phyloP scores from a whole-genome alignment of 2,888 invertebrate species.

The Brenthis hecate region DNA sequence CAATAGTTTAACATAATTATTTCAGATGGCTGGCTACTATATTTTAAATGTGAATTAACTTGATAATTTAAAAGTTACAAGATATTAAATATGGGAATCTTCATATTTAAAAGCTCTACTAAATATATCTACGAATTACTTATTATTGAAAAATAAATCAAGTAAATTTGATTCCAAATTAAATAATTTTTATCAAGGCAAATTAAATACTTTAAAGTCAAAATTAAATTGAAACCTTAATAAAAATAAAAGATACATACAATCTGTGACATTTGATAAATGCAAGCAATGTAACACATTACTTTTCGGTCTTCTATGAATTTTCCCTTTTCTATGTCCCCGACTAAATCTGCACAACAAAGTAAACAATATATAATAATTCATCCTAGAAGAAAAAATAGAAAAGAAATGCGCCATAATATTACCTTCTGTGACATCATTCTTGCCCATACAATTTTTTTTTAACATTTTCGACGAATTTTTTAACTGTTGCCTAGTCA shows the following conservation, averaged over 20 bases:
- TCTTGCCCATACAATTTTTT: constrained; percentile 84
- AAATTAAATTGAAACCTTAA: not conserved
- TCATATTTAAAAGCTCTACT: no score
- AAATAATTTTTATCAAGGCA: not conserved
- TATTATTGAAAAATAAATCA: no score
- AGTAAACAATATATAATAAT: not conserved
- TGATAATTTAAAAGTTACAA: no score
- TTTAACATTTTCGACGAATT: constrained; percentile 82
- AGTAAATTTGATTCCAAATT: no score
- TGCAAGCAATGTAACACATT: constrained; percentile 75
- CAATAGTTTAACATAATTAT: not conserved
- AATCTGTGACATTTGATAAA: constrained; percentile 66
- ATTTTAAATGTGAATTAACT: no score
- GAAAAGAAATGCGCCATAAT: not conserved
- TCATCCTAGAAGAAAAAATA: constrained; percentile 15
- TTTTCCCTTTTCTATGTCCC: constrained; percentile 65
- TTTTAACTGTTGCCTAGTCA: constrained; percentile 82
- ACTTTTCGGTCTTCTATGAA: constrained; percentile 69
- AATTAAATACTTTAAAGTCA: not conserved
- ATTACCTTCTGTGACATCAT: constrained; percentile 74
- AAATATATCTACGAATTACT: no score
- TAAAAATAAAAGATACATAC: constrained; percentile 50
- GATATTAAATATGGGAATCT: no score
- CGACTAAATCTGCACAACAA: constrained; percentile 59
- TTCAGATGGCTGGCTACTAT: no score